Evolutionary conservation across 2,888 invertebrate species (phyloP), one percentile per base, ranked within the genome.

Genomic region (Scrobipalpa costella): DNA sequence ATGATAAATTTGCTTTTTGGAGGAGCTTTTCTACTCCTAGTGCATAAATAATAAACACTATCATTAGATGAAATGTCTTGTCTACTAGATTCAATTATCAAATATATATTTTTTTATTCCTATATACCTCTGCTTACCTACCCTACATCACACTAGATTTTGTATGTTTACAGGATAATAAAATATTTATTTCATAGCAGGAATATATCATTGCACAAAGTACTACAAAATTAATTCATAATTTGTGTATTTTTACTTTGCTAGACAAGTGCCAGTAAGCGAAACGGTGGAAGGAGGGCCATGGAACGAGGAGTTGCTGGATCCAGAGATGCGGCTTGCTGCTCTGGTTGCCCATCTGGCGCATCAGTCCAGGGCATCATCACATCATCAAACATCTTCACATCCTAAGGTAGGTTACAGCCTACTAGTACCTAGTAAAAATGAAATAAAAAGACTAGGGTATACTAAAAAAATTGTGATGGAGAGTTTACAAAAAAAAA

Each of bases 231-330:
- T 1, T 47, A 17, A 17, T 7, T 27, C 47, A 7, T 17, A 55
- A 2, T 17, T 8, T 34, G 6, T 34, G 2, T 15, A 33, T n/a
- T 33, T 13, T 0, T 13, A 34, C 8, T 34, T 9, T 11, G 0
- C 9, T 71, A 90, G 88, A 66, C 86, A 87, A 75, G 80, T 88
- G 27, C 75, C 85, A 60, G 86, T 85, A 47, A 79, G 79, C 0
- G 88, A 87, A 47, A 83, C 80, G 62, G 85, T 85, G 44, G 77
- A 78, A 0, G 88, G 86, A 6, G 86, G 85, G 0, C 86, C 81
- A 38, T 90, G 90, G 90, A 79, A 77, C 2, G 90, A 91, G 60
- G 89, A 90, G 67, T 70, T 90, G 7, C 67, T 90, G 69, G 91
- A 87, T 59, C 74, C 84, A 0, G 88, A 88, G 7, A 80, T 82